Evolutionary conservation across 2,888 invertebrate species (phyloP).

Genomic region (Drosophila rubida): DNA sequence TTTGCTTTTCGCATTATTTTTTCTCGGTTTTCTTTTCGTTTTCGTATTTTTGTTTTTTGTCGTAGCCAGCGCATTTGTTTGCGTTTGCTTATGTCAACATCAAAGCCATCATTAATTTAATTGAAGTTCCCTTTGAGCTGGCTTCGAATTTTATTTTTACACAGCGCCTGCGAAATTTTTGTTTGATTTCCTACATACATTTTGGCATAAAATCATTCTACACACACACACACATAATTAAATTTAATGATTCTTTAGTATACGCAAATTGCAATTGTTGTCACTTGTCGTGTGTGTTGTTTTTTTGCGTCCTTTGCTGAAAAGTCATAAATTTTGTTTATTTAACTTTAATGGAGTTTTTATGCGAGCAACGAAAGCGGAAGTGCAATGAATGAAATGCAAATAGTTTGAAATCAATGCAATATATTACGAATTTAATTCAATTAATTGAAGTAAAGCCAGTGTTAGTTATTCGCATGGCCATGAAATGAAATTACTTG

Average conservation of each 20-base stretch:
- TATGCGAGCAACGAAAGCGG: background rate
- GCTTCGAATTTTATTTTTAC: constrained; percentile 18
- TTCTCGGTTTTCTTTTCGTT: background rate
- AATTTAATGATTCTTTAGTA: constrained; percentile 12
- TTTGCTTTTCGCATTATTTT: constrained; percentile 34
- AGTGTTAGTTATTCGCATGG: background rate
- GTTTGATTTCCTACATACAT: constrained; percentile 33
- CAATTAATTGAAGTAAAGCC: constrained; percentile 9
- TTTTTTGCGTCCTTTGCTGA: constrained; percentile 16
- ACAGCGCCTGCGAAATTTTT: constrained; percentile 12
- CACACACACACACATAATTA: constrained; percentile 4
- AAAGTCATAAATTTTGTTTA: constrained; percentile 14
- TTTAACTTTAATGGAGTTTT: constrained; percentile 1
- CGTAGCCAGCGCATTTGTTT: constrained; percentile 35
- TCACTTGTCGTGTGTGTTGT: background rate
- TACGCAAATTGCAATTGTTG: constrained; percentile 2
- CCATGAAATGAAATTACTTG: constrained; percentile 1
- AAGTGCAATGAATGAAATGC: background rate
- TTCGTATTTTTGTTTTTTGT: constrained; percentile 15
- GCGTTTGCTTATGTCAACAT: constrained; percentile 49
- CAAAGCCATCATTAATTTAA: constrained; percentile 72
- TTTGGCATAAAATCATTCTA: constrained; percentile 10
- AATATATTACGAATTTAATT: background rate
- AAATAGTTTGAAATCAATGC: background rate
- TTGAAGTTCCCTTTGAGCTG: constrained; percentile 49